Base-by-base conservation (phyloP, 2,888 invertebrate species). In the Acanthosepion pharaonis region DNA sequence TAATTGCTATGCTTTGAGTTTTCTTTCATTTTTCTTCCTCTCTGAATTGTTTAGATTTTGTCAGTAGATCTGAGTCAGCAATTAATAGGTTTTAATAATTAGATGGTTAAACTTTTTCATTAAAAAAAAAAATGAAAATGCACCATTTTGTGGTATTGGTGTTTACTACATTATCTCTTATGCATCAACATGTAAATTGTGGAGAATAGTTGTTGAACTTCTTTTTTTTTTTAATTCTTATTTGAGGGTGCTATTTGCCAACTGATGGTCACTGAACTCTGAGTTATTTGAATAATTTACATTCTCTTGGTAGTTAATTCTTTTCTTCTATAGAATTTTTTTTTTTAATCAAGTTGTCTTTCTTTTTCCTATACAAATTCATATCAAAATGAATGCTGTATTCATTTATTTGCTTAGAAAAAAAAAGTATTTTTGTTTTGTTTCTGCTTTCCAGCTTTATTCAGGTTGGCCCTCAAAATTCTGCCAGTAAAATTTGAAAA, bases 221-320 rank as follows among this genome's bases (percentile, higher is more conserved):
- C 1, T 78, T 78, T 78, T 28, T n/a, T 78, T n/a, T n/a, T n/a
- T 64, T 25, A 78, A 78, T 78, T 78, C 78, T 78, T 33, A 78
- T n/a, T 78, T n/a, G 25, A 78, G 78, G 78, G 78, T 78, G 78
- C 78, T 78, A 78, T 78, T 78, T 78, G n/a, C 78, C 78, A 78
- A 78, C n/a, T 78, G 78, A 78, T 78, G n/a, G 78, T 78, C n/a
- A 78, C 78, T 33, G 78, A 33, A 78, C 11, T 78, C 78, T 15
- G 18, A 78, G n/a, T 15, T 78, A n/a, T 78, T 78, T 78, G 9
- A 11, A 33, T 78, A 78, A 33, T 78, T n/a, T 78, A 78, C 78
- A n/a, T 78, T 33, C n/a, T n/a, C n/a, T 78, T n/a, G 33, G n/a
- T 59, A 59, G 33, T 78, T 15, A 78, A 11, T 78, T 78, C n/a